Percentiles rank a stretch among this genome's conserved stretches.
phyloP scores from a whole-genome alignment of 1,140 invertebrate genomes.

The Dreissena polymorpha region DNA sequence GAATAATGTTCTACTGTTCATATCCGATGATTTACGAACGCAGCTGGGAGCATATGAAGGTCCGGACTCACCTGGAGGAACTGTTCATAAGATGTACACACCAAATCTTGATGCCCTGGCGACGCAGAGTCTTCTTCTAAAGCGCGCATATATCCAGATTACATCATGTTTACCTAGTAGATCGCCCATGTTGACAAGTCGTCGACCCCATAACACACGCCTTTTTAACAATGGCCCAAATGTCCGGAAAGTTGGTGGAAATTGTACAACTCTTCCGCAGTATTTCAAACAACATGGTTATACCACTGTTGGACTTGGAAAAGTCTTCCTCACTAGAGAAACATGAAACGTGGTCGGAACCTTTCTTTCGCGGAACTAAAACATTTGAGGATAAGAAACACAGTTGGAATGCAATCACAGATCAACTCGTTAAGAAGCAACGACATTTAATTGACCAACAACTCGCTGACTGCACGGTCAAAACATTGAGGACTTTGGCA shows the following conservation, averaged over 20 bases:
- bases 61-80: constrained; percentile 16
- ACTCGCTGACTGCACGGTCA: constrained; percentile 5
- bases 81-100: constrained; percentile 82
- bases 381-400: constrained; percentile 32
- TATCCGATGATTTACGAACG: constrained; percentile 90
- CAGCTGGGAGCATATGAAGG: constrained; percentile 83
- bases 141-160: constrained; percentile 84
- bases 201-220: constrained; percentile 42
- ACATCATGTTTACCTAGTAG: constrained; percentile 71
- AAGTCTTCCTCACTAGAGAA: constrained; percentile 33
- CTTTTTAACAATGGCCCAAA: constrained; percentile 28
- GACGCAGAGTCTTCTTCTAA: constrained; percentile 83
- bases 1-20: constrained; percentile 86
- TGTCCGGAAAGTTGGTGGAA: constrained; percentile 44
- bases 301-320: constrained; percentile 41
- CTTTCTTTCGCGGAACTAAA: constrained; percentile 5
- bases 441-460: constrained; percentile 19
- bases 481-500: constrained; percentile 23
- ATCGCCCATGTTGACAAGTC: constrained; percentile 40
- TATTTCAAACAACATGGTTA: constrained; percentile 54
- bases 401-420: constrained; percentile 22
- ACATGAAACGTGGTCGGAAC: constrained; percentile 26
- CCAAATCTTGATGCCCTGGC: constrained; percentile 88
- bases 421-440: neutral
- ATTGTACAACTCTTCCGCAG: constrained; percentile 50